These are phyloP conservation scores for Atractosteus spatula DNA, from an alignment of 2,113 vertebrate species.

Conservation along the genomic window DNA sequence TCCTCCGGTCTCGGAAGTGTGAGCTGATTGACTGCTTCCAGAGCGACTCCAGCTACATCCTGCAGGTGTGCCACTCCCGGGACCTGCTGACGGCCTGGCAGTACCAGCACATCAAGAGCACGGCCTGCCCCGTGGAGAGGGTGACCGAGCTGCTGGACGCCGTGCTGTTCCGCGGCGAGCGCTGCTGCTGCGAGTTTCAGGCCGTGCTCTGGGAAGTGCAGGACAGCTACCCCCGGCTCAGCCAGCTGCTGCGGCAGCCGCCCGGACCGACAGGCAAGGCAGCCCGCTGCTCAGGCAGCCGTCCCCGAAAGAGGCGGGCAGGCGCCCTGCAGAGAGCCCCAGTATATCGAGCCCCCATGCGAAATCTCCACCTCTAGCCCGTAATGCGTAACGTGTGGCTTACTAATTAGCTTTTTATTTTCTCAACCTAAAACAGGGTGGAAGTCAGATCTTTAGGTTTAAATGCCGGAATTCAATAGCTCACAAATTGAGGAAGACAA, in stretches of 20 bases:
- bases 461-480: no score
- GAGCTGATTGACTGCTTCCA: conserved; percentile 3
- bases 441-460: no score
- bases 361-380: no score
- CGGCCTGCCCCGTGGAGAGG: not conserved
- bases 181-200: not conserved
- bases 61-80: not conserved
- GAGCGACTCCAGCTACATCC: conserved; percentile 3
- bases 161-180: not conserved
- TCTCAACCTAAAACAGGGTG: no score
- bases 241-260: not conserved
- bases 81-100: not conserved
- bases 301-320: no score
- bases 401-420: no score
- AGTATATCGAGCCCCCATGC: no score
- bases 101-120: not conserved
- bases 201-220: not conserved
- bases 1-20: not conserved
- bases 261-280: not conserved
- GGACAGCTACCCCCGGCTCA: not conserved
- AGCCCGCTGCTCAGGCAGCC: not conserved
- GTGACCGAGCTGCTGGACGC: not conserved
- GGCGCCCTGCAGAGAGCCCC: no score
- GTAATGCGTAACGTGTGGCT: no score
- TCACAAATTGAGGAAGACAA: no score